These are phyloP conservation scores for Chanos chanos DNA, from an alignment of 2,797 vertebrate species.

Conservation along the genomic window DNA sequence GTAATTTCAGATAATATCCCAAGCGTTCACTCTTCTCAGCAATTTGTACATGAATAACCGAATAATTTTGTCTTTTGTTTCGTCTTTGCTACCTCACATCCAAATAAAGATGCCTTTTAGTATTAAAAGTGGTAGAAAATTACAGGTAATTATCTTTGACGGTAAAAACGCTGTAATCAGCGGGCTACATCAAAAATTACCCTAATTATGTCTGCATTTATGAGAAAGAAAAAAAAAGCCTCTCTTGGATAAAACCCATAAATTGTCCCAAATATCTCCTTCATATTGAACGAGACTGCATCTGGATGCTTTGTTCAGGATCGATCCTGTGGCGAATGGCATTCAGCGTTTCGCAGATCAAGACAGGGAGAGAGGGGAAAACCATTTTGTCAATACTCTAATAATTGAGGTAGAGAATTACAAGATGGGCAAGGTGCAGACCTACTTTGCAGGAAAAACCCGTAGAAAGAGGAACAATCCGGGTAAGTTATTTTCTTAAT, in stretches of 20 bases:
- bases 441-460: conserved; percentile 65
- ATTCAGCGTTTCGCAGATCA: conserved; percentile 95
- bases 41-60: conserved; percentile 99
- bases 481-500: conserved; percentile 84
- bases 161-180: conserved; percentile 99
- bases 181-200: conserved; percentile 99
- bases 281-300: conserved; percentile 99
- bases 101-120: conserved; percentile 99
- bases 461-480: conserved; percentile 59
- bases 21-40: conserved; percentile 90
- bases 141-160: conserved; percentile 99
- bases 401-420: conserved; percentile 97
- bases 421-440: conserved; percentile 92
- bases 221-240: conserved; percentile 93
- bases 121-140: conserved; percentile 99
- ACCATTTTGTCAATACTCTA: conserved; percentile 98
- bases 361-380: conserved; percentile 91
- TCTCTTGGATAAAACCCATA: conserved; percentile 99
- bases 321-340: conserved; percentile 98
- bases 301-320: conserved; percentile 99
- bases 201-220: conserved; percentile 99
- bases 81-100: conserved; percentile 99
- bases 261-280: conserved; percentile 99
- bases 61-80: conserved; percentile 99
- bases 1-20: conserved; percentile 99